Evolutionary conservation across 2,888 invertebrate genomes (phyloP).

Genomic region (Dioctria linearis): DNA sequence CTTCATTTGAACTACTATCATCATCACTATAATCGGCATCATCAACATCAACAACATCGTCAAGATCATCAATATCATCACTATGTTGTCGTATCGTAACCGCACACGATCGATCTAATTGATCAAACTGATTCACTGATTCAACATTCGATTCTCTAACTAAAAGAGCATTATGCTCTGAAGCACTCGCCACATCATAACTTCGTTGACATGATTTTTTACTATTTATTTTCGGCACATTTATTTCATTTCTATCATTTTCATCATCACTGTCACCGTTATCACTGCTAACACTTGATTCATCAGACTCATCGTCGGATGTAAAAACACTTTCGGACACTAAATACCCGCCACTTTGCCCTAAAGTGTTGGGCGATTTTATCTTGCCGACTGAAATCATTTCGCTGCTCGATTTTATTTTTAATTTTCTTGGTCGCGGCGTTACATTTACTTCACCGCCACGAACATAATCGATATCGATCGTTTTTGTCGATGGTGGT

Average conservation of each 20-base stretch:
- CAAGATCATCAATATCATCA: background rate
- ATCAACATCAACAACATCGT: slow-evolving; percentile 56
- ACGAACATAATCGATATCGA: slow-evolving; percentile 49
- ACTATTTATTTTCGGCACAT: slow-evolving; percentile 9
- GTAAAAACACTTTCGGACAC: slow-evolving; percentile 75
- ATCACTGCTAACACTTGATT: slow-evolving; percentile 49
- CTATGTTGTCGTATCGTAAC: background rate
- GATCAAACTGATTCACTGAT: slow-evolving; percentile 1
- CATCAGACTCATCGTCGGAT: slow-evolving; percentile 70
- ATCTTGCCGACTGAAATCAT: slow-evolving; percentile 63
- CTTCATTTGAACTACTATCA: slow-evolving; percentile 57
- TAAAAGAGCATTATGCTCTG: slow-evolving; percentile 59
- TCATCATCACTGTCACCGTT: slow-evolving; percentile 62
- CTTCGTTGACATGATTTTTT: slow-evolving; percentile 65
- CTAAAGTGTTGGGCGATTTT: slow-evolving; percentile 48
- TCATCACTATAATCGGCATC: slow-evolving; percentile 64
- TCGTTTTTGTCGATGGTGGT: slow-evolving; percentile 1
- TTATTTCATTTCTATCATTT: slow-evolving; percentile 53
- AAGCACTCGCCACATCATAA: slow-evolving; percentile 65
- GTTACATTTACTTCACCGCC: slow-evolving; percentile 7
- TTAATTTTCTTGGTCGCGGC: slow-evolving; percentile 42
- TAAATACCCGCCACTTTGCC: slow-evolving; percentile 67
- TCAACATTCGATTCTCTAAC: slow-evolving; percentile 52
- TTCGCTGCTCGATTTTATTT: slow-evolving; percentile 53
- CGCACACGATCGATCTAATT: background rate